Evolutionary conservation across 2,113 vertebrate genomes (phyloP).

Genomic region (Brachypodius melanocephalos): DNA sequence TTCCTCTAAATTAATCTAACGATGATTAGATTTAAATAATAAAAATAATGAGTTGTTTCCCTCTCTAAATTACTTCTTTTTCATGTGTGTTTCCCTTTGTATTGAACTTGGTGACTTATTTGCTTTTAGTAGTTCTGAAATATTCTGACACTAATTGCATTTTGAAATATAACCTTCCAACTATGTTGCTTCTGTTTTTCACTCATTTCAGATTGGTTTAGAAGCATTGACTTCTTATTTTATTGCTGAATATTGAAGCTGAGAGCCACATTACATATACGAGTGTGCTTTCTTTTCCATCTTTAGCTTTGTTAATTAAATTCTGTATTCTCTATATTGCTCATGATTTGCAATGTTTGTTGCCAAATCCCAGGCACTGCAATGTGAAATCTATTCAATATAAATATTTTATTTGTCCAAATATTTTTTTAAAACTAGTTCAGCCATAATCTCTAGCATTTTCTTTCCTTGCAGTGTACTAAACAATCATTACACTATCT

Average conservation of each 20-base stretch:
- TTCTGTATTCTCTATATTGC: slow-evolving; percentile 21
- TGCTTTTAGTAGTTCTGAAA: slow-evolving; percentile 46
- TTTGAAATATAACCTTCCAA: slow-evolving; percentile 60
- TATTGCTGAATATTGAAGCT: slow-evolving; percentile 40
- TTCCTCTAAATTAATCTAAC: slow-evolving; percentile 56
- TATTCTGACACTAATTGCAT: slow-evolving; percentile 62
- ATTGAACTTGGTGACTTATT: slow-evolving; percentile 41
- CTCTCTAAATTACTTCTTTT: slow-evolving; percentile 35
- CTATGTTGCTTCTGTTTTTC: slow-evolving; percentile 18
- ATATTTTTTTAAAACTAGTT: slow-evolving; percentile 18
- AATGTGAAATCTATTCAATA: background rate
- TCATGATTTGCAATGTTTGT: slow-evolving; percentile 24
- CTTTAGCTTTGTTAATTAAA: slow-evolving; percentile 58
- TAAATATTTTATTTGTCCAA: slow-evolving; percentile 44
- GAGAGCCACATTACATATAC: slow-evolving; percentile 16
- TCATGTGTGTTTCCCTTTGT: slow-evolving; percentile 33
- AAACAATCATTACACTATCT: background rate
- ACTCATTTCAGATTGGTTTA: slow-evolving; percentile 43
- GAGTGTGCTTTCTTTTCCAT: slow-evolving; percentile 19
- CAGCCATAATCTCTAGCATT: background rate
- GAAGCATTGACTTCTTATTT: slow-evolving; percentile 23
- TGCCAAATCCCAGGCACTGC: slow-evolving; percentile 7
- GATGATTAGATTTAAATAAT: slow-evolving; percentile 56
- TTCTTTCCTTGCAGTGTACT: background rate
- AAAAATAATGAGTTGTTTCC: slow-evolving; percentile 59